Base-by-base conservation (phyloP, 2,113 vertebrate species). In the Crotalus helleri region DNA sequence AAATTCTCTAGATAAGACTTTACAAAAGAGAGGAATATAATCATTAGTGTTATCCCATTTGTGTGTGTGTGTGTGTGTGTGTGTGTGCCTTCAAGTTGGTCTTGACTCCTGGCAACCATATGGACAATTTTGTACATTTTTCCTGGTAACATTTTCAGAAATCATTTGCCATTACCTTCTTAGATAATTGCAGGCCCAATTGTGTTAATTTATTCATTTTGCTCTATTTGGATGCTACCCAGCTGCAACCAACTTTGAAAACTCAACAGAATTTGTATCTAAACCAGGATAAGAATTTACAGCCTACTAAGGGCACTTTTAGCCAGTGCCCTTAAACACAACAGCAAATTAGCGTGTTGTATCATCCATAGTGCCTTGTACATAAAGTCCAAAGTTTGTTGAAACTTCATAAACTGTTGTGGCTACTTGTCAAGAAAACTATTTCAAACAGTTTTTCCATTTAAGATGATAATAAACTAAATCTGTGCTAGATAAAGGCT, bases 401-500 rank as follows among this genome's bases (percentile, higher is more conserved):
- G 85, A 93, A 81, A 88, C 74, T 88, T 49, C 93, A 95, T 96
- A 94, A 95, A 94, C 92, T 92, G 21, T 91, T 93, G 89, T 96
- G 95, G 94, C 94, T 92, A 24, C 49, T 33, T 93, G 93, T 94
- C 96, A 97, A 92, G 91, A n/a, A 94, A 94, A 93, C 61, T 53
- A 91, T 94, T n/a, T 88, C 33, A 24, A 51, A 10, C 69, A 59
- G 61, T 90, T 93, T 51, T 93, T 21, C 44, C 85, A 51, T 90
- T 94, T 92, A 92, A 93, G 15, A 94, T 74, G 39, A 91, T 4
- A 44, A 51, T 91, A 91, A 91, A 88, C 90, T 87, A 64, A 92
- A 53, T 94, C 93, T 94, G 24, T 88, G 91, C 92, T 92, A 86
- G 93, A 95, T 93, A 93, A 96, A 94, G 94, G 69, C 91, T 91